phyloP scores from a whole-genome alignment of 2,797 vertebrate genomes.

The Oceanodroma leucorhoa region DNA sequence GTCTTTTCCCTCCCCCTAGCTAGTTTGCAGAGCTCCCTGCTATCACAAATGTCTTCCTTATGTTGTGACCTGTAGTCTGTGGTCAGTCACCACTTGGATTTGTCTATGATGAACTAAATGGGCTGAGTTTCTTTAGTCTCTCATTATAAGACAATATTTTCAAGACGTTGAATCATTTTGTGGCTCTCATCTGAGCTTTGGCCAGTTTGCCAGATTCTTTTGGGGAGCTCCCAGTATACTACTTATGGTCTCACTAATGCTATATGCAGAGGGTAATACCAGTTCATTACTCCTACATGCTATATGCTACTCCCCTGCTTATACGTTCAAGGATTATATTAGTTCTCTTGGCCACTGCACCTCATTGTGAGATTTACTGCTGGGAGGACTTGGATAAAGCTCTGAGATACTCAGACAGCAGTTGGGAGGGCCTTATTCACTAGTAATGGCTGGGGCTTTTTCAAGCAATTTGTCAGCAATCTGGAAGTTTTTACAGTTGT shows the following conservation, averaged over 20 bases:
- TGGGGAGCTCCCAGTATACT: not conserved
- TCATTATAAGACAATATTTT: not conserved
- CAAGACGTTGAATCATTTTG: constrained; percentile 1
- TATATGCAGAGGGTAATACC: constrained; percentile 8
- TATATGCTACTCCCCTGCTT: not conserved
- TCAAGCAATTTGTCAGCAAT: constrained; percentile 11
- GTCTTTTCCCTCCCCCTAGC: not conserved
- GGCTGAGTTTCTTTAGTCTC: constrained; percentile 1
- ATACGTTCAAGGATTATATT: not conserved
- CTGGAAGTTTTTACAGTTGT: constrained; percentile 15
- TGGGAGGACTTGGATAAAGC: not conserved
- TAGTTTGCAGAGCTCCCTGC: not conserved
- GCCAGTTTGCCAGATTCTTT: not conserved
- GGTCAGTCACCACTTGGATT: constrained; percentile 41
- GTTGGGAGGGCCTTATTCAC: not conserved
- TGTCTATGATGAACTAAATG: not conserved
- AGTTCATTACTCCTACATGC: not conserved
- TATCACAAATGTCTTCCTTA: constrained; percentile 11
- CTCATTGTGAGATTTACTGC: not conserved
- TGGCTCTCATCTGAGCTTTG: constrained; percentile 1
- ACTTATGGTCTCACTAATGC: constrained; percentile 6
- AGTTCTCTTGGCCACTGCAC: not conserved
- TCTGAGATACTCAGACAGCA: not conserved
- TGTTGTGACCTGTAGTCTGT: not conserved
- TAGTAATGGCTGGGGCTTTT: not conserved